These are phyloP conservation scores for Chironomus striatipennis DNA, from an alignment of 1,140 invertebrate genomes.

Conservation along the genomic window DNA sequence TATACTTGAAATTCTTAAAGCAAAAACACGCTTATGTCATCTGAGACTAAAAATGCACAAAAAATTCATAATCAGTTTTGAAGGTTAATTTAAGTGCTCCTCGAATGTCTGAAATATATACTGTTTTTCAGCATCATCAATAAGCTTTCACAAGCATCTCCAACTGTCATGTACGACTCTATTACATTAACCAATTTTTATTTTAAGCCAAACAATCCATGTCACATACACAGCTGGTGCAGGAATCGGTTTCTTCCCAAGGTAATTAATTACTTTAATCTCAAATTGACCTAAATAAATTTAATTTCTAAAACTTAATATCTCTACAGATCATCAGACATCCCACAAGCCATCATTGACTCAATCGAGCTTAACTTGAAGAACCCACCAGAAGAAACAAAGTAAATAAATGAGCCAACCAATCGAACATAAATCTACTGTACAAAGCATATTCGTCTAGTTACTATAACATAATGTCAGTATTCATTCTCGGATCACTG, in stretches of 20 bases:
- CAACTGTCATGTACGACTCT: background rate
- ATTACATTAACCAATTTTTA: background rate
- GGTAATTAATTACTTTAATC: background rate
- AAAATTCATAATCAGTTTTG: no score
- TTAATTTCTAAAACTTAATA: no score
- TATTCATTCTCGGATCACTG: conserved; percentile 12
- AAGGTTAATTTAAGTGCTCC: no score
- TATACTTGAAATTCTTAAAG: no score
- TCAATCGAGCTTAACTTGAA: conserved; percentile 6
- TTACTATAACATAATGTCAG: conserved; percentile 5
- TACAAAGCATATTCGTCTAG: background rate
- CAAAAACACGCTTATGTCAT: no score
- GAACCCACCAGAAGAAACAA: conserved; percentile 18
- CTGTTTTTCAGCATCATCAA: no score
- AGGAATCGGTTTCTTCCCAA: background rate
- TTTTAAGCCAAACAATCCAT: background rate
- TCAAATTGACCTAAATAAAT: no score
- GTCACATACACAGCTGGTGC: conserved; percentile 17
- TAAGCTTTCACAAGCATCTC: no score
- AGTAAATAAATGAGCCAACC: background rate
- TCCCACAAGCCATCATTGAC: background rate
- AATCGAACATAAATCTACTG: background rate
- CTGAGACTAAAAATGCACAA: no score
- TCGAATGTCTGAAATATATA: no score
- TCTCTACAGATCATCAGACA: background rate